Evolutionary conservation across 2,888 invertebrate species (phyloP).

Genomic region (Athetis lepigone): DNA sequence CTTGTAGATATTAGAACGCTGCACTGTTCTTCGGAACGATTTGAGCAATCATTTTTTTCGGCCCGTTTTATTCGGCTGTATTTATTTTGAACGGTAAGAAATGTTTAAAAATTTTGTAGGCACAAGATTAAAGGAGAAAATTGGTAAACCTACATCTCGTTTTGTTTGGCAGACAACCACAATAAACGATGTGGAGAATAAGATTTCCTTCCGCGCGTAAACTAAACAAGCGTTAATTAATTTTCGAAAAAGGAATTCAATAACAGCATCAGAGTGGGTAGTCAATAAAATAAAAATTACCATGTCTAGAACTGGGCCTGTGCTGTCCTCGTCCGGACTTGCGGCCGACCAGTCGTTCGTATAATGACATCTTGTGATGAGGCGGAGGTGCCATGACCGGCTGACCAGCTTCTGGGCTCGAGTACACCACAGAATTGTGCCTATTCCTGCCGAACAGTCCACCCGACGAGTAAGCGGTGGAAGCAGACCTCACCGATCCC

Average conservation of each 20-base stretch:
- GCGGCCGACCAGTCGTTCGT: constrained; percentile 95
- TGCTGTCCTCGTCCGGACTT: constrained; percentile 94
- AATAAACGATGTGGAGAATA: too few relatives aligned
- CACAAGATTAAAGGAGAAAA: too few relatives aligned
- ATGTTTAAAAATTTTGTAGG: too few relatives aligned
- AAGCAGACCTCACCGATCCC: constrained; percentile 96
- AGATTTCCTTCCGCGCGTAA: neutral
- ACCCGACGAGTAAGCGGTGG: constrained; percentile 95
- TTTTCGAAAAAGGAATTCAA: too few relatives aligned
- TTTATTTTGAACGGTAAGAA: too few relatives aligned
- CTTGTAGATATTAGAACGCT: neutral
- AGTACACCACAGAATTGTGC: constrained; percentile 94
- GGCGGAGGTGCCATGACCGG: constrained; percentile 80
- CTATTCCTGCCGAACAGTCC: constrained; percentile 94
- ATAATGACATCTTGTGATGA: constrained; percentile 94
- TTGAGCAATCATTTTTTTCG: too few relatives aligned
- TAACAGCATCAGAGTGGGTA: too few relatives aligned
- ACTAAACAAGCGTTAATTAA: too few relatives aligned
- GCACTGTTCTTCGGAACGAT: too few relatives aligned
- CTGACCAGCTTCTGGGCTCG: constrained; percentile 91
- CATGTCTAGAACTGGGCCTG: constrained; percentile 92
- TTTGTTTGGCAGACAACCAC: too few relatives aligned
- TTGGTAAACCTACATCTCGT: too few relatives aligned
- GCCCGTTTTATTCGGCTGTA: too few relatives aligned
- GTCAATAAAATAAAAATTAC: constrained; percentile 81